Base-by-base conservation (phyloP, 2,797 vertebrate genomes). In the Galagoides demidoff region DNA sequence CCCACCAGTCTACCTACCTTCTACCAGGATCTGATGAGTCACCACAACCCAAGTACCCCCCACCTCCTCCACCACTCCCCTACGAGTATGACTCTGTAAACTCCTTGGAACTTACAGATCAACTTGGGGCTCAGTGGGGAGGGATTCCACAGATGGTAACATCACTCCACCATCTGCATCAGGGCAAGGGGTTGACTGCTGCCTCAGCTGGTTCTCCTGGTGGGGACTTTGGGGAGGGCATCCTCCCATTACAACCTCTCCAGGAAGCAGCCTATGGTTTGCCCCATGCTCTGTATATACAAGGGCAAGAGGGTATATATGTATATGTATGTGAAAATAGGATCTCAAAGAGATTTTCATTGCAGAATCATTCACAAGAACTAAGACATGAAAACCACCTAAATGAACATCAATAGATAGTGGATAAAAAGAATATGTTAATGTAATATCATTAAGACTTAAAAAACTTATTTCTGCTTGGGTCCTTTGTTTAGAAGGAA, bases 121-220 rank as follows among this genome's bases (percentile, higher is more conserved):
- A 98, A 63, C 97, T 98, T 29, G 98, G 98, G 81, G 98, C 98
- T 97, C 99, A 99, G 97, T 99, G 99, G 81, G 99, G 99, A 1
- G 99, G 99, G 5, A 98, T 99, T 52, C 99, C 99, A 4, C 99
- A 99, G 98, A 99, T 99, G 99, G 98, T 99, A 61, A 99, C 99
- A 96, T 99, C 99, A 11, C 98, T 99, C 17, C 99, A 99, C 97
- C 99, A 99, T 97, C 98, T 99, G 95, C 98, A 99, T 22, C 95
- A 99, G 97, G 96, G 97, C 89, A 98, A 98, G 91, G 98, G 97
- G 37, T 93, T 98, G 94, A 96, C 97, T 81, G 95, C 97, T 49
- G 84, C 97, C 52, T 97, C 97, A 0, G 94, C 97, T 52, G 97
- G 98, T 34, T 97, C 96, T 19, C 99, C 96, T 1, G 78, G 96